These are phyloP conservation scores for Ciona savignyi DNA, from an alignment of 23 tunicate species.

Conservation along the genomic window DNA sequence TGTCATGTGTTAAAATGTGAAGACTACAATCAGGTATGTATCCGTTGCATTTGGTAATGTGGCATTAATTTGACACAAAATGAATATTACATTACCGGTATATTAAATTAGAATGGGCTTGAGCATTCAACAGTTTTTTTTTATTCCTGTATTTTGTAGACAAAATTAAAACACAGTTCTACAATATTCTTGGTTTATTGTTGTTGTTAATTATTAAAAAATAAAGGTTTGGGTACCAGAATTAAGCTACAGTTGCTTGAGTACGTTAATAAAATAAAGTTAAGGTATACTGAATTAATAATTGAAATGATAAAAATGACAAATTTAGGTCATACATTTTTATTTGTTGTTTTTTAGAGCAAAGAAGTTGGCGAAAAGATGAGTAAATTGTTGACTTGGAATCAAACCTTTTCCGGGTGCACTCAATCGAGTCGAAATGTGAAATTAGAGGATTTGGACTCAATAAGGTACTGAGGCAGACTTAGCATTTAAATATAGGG, in stretches of 20 bases:
- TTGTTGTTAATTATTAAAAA: background rate
- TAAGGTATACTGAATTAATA: no score
- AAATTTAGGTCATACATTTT: background rate
- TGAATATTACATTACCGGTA: no score
- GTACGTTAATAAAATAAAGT: background rate
- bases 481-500: no score
- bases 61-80: no score
- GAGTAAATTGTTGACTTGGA: constrained; percentile 21
- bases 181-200: background rate
- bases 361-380: constrained; percentile 33
- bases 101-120: no score
- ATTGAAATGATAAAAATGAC: background rate
- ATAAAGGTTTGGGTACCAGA: background rate
- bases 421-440: constrained; percentile 16
- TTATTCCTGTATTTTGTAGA: no score
- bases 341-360: constrained; percentile 14
- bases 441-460: constrained; percentile 36
- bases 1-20: constrained; percentile 9
- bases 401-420: constrained; percentile 6
- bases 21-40: constrained; percentile 15
- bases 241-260: background rate
- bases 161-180: background rate
- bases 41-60: background rate
- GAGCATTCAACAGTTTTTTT: no score
- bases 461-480: no score